phyloP scores from a whole-genome alignment of 2,113 vertebrate genomes.

The Platycercus adscitus region DNA sequence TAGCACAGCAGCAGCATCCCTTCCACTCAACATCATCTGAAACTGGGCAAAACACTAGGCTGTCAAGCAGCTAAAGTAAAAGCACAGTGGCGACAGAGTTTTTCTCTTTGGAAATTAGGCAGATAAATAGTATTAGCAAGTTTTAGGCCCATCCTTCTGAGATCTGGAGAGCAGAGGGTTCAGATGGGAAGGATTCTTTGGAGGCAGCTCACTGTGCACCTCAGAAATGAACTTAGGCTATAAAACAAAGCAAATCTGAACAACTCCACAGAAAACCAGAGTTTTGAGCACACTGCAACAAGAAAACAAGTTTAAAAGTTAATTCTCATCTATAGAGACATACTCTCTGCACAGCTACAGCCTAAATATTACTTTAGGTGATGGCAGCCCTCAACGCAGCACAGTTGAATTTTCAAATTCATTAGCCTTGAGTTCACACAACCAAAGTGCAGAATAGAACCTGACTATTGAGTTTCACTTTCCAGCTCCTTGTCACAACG shows the following conservation, averaged over 20 bases:
- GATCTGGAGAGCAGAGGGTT: neutral
- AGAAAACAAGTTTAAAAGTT: neutral
- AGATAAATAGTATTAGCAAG: neutral
- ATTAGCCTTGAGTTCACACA: neutral
- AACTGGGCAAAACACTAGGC: neutral
- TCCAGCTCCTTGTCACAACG: neutral
- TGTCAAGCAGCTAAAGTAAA: rapidly evolving
- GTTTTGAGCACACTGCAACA: neutral
- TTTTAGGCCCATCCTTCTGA: neutral
- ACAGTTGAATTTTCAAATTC: neutral
- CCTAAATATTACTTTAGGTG: neutral
- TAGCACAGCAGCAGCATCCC: neutral
- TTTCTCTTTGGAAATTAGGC: neutral
- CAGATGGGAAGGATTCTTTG: neutral
- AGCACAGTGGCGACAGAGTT: rapidly evolving
- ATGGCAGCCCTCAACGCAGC: neutral
- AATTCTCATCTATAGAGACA: neutral
- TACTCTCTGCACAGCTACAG: neutral
- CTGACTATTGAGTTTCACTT: neutral
- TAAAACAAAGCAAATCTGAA: neutral
- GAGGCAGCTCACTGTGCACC: neutral
- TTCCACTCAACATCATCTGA: neutral
- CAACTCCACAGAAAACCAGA: neutral
- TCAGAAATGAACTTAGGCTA: neutral
- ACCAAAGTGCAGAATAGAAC: neutral